Evolutionary conservation across 2,113 vertebrate genomes (phyloP), one percentile per base, ranked within the genome.

Genomic region (Aix galericulata): DNA sequence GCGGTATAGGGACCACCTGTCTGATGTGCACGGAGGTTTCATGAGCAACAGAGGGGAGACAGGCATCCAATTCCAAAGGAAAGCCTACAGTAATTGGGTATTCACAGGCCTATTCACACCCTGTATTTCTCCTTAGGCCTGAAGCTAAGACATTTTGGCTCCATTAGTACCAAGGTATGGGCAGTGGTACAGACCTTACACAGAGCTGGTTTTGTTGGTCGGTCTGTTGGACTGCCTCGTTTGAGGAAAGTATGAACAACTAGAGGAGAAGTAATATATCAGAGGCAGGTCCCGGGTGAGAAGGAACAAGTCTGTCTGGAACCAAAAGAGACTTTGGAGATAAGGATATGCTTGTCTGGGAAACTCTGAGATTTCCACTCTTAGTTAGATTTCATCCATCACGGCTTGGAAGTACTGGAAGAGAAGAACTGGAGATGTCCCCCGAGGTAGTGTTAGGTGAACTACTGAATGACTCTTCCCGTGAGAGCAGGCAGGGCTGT

Each of bases 391-490:
- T 88, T 89, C 76, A 93, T 75, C 68, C 53, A 64, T 81, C 34
- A 29, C 59, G 31, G 11, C 36, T 91, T 82, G 81, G 86, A 91
- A 87, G 71, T 72, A 44, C 50, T 82, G 23, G 32, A 91, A 84
- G 76, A 86, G 60, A 88, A 92, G 59, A 87, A 84, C n/a, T 91
- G 75, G 58, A 84, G 53, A 58, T 80, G 50, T 52, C 0, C 3
- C n/a, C 32, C 36, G 58, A 26, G 76, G 46, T 36, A 55, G 59
- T 84, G 62, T 87, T 82, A 74, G 63, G n/a, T 85, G 76, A 92
- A 82, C 83, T 95, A 80, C 91, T 93, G 91, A 82, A 74, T 71
- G 78, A 69, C 63, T 92, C 71, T 88, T 93, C 68, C 78, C 63
- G 88, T 80, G 81, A 84, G 89, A 94, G 78, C 40, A 82, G 55